A percentile compares a stretch with the other conserved stretches of the same genome.
Conservation (phyloP, 2,113 vertebrate genomes). For the Aythya baeri region DNA sequence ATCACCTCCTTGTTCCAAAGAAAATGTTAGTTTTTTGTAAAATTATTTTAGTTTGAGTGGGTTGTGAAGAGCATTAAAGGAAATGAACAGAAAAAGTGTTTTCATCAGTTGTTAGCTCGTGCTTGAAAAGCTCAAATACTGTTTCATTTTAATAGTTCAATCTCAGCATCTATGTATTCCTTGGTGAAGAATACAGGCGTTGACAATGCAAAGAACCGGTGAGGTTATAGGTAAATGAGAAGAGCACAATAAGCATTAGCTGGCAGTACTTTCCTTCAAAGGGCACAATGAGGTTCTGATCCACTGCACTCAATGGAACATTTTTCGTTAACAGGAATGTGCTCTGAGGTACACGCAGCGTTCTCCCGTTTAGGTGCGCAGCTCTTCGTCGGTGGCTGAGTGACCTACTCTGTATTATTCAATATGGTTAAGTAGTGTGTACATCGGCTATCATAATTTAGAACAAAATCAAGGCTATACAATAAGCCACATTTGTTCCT, state of each 20-base stretch:
- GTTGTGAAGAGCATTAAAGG: constrained; percentile 26
- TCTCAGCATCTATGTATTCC: neutral
- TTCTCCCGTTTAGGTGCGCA: fast-evolving
- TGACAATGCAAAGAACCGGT: neutral
- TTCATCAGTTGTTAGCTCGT: constrained; percentile 24
- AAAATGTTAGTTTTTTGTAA: constrained; percentile 24
- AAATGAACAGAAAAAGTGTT: constrained; percentile 42
- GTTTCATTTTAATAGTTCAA: constrained; percentile 2
- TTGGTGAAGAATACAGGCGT: neutral
- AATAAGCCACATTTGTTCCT: neutral
- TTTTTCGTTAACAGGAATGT: fast-evolving
- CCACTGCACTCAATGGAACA: neutral
- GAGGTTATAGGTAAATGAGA: neutral
- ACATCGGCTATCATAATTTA: neutral
- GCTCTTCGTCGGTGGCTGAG: fast-evolving
- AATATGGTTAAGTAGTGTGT: fast-evolving
- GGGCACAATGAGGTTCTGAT: neutral
- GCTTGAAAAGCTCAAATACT: constrained; percentile 36
- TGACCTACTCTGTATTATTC: neutral
- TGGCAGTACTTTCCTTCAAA: neutral
- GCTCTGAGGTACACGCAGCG: fast-evolving
- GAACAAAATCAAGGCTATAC: neutral
- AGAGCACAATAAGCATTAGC: neutral
- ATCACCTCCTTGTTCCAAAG: constrained; percentile 18
- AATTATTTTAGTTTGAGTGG: constrained; percentile 48